A percentile compares a stretch with the other conserved stretches of the same genome.
phyloP scores from a whole-genome alignment of 2,888 invertebrate genomes.

The Elegia similella region DNA sequence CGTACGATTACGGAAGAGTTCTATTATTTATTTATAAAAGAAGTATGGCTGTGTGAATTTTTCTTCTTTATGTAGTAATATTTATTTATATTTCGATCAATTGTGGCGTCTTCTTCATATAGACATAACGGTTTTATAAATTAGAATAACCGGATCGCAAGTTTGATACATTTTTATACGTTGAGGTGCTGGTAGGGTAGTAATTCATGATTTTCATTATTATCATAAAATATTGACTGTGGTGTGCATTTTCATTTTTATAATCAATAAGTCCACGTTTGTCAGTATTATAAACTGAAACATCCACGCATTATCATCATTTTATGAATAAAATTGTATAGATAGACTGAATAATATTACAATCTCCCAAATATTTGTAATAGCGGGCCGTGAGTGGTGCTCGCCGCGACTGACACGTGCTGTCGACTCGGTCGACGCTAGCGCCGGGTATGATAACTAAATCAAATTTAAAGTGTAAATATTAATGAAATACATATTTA shows the following conservation, averaged over 20 bases:
- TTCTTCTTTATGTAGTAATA: slow-evolving; percentile 59
- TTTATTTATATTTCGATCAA: slow-evolving; percentile 44
- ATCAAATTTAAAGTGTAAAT: slow-evolving; percentile 16
- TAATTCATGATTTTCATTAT: slow-evolving; percentile 32
- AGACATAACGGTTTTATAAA: slow-evolving; percentile 17
- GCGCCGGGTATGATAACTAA: neutral
- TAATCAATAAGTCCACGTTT: slow-evolving; percentile 35
- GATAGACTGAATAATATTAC: slow-evolving; percentile 75
- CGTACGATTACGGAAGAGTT: slow-evolving; percentile 48
- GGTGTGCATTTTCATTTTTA: slow-evolving; percentile 31
- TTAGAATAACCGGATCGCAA: slow-evolving; percentile 20
- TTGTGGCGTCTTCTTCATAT: slow-evolving; percentile 28
- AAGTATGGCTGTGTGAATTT: slow-evolving; percentile 78
- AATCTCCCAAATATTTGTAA: slow-evolving; percentile 51
- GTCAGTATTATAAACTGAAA: slow-evolving; percentile 42
- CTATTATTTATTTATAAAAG: slow-evolving; percentile 71
- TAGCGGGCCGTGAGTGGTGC: slow-evolving; percentile 33
- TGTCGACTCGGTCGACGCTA: slow-evolving; percentile 7
- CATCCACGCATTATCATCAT: slow-evolving; percentile 49
- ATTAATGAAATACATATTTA: slow-evolving; percentile 24
- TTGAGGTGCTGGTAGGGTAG: slow-evolving; percentile 68
- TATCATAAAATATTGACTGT: slow-evolving; percentile 28
- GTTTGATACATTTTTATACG: slow-evolving; percentile 45
- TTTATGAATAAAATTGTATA: slow-evolving; percentile 41
- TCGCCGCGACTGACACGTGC: slow-evolving; percentile 18